Evolutionary conservation across 2,888 invertebrate species (phyloP).

Genomic region (Sphinx pinastri): DNA sequence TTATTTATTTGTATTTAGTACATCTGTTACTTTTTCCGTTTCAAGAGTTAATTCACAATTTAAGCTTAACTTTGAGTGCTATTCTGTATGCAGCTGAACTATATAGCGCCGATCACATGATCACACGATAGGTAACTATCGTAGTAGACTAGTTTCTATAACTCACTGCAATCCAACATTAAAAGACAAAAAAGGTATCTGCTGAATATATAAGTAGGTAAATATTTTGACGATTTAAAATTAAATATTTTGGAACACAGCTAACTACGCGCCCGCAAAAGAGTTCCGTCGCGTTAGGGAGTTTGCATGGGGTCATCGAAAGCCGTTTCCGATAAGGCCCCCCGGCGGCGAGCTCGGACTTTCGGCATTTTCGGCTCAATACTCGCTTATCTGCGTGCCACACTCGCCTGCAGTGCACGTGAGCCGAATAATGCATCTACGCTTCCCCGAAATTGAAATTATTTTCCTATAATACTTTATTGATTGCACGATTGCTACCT

Average conservation of each 20-base stretch:
- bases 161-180: too few relatives aligned
- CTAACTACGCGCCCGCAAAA: constrained; percentile 17
- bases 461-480: constrained; percentile 70
- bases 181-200: too few relatives aligned
- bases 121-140: too few relatives aligned
- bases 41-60: too few relatives aligned
- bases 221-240: not conserved
- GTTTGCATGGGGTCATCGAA: constrained; percentile 81
- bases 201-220: too few relatives aligned
- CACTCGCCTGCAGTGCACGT: constrained; percentile 75
- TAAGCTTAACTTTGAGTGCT: too few relatives aligned
- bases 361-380: constrained; percentile 65
- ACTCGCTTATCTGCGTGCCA: constrained; percentile 76
- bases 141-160: too few relatives aligned
- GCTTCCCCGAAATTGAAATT: constrained; percentile 73
- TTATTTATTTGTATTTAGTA: too few relatives aligned
- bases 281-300: constrained; percentile 76
- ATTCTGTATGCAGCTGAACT: too few relatives aligned
- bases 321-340: constrained; percentile 84
- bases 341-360: constrained; percentile 57
- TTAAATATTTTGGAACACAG: not conserved
- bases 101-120: too few relatives aligned
- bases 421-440: constrained; percentile 76
- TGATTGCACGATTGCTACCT: constrained; percentile 47
- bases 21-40: too few relatives aligned